phyloP scores from a whole-genome alignment of 2,888 invertebrate species.

The Dinocampus coccinellae region DNA sequence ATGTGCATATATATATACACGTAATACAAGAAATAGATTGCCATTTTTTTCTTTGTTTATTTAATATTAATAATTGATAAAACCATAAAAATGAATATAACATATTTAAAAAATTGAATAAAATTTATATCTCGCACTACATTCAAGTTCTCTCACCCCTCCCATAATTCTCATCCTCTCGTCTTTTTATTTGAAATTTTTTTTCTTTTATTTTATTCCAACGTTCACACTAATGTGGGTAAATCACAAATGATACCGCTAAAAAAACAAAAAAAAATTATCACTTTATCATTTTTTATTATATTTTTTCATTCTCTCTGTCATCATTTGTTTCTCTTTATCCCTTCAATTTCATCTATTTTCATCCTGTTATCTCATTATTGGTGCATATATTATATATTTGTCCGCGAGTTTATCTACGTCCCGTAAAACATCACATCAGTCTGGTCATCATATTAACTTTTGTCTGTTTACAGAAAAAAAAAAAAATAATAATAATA shows the following conservation, averaged over 20 bases:
- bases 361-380: neutral
- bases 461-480: slow-evolving; percentile 35
- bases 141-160: neutral
- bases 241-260: too few relatives aligned
- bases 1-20: neutral
- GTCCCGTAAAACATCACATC: slow-evolving; percentile 56
- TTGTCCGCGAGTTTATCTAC: slow-evolving; percentile 38
- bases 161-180: neutral
- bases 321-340: too few relatives aligned
- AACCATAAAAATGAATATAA: slow-evolving; percentile 37
- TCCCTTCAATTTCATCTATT: too few relatives aligned
- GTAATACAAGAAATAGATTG: neutral
- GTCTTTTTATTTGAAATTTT: neutral
- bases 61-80: slow-evolving; percentile 22
- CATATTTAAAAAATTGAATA: slow-evolving; percentile 2
- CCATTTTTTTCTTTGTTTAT: too few relatives aligned
- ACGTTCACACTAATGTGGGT: too few relatives aligned
- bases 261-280: too few relatives aligned
- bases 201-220: too few relatives aligned
- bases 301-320: too few relatives aligned
- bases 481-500: too few relatives aligned
- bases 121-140: slow-evolving; percentile 36
- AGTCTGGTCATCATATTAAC: slow-evolving; percentile 56
- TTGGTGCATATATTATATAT: neutral
- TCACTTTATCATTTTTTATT: too few relatives aligned